Percentiles rank a stretch among this genome's conserved stretches.
phyloP scores from a whole-genome alignment of 2,113 vertebrate species.

The Tyto alba region DNA sequence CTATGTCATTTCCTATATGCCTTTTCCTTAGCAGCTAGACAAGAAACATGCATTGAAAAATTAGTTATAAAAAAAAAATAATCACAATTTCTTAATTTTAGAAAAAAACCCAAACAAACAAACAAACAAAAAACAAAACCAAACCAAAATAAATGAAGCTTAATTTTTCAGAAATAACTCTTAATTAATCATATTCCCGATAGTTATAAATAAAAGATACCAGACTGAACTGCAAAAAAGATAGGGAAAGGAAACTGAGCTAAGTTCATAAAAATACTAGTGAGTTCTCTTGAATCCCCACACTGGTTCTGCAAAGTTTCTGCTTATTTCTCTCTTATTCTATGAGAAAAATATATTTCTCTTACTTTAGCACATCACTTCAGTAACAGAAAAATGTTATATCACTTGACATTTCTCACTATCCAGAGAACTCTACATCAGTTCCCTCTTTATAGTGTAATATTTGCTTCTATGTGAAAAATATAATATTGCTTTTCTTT shows the following conservation, averaged over 20 bases:
- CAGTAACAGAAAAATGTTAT: neutral
- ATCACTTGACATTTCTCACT: neutral
- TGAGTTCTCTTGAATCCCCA: neutral
- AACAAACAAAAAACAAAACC: neutral
- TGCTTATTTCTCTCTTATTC: neutral
- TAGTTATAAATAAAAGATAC: neutral
- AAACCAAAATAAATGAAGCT: neutral
- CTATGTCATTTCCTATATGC: conserved; percentile 98
- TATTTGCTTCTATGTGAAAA: neutral
- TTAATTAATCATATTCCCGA: neutral
- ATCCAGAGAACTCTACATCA: neutral
- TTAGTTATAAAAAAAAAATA: neutral
- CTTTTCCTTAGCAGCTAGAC: conserved; percentile 91
- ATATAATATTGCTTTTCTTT: neutral
- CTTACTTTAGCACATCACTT: neutral
- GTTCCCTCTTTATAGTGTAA: neutral
- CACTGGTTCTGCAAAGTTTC: neutral
- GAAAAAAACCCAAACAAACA: neutral
- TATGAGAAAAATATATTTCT: neutral
- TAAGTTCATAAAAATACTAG: neutral
- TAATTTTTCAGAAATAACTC: neutral
- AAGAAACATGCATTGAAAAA: conserved; percentile 42
- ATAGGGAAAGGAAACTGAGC: neutral
- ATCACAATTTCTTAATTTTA: neutral
- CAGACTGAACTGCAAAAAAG: neutral